Percentiles rank a stretch among this genome's conserved stretches.
Conservation (phyloP, 2,113 vertebrate species). For the Lates calcarifer region DNA sequence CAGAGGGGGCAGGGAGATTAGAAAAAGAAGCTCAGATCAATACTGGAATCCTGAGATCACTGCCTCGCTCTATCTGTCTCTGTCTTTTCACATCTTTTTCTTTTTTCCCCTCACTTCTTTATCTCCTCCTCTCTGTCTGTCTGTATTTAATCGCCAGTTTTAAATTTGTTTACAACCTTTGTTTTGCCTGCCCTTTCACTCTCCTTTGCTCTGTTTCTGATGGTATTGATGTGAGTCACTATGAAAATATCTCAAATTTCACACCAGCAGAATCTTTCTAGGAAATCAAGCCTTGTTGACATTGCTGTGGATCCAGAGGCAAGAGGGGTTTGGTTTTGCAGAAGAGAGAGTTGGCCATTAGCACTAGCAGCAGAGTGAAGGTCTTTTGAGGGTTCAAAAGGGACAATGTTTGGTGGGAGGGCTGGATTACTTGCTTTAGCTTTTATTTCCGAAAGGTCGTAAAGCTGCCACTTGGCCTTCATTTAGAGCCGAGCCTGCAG, state of each 20-base stretch:
- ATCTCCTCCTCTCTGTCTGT: background rate
- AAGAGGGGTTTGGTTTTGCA: background rate
- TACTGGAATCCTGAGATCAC: constrained; percentile 56
- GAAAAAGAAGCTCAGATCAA: constrained; percentile 63
- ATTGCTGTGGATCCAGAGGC: background rate
- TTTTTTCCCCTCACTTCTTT: background rate
- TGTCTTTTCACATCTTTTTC: background rate
- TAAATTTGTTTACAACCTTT: background rate
- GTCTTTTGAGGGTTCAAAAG: constrained; percentile 51
- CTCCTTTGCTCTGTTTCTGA: background rate
- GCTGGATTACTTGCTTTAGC: constrained; percentile 68
- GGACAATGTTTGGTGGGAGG: constrained; percentile 59
- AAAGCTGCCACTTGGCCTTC: constrained; percentile 79
- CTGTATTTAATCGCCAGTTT: background rate
- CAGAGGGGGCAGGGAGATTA: constrained; percentile 64
- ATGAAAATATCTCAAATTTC: constrained; percentile 51
- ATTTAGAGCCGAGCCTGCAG: constrained; percentile 51
- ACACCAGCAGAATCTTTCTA: constrained; percentile 7
- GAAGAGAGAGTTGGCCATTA: constrained; percentile 9
- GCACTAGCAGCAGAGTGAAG: constrained; percentile 35
- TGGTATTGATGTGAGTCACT: constrained; percentile 12
- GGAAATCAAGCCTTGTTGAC: constrained; percentile 39
- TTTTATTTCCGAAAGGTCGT: constrained; percentile 77
- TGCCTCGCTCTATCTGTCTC: constrained; percentile 2
- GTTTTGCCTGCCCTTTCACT: background rate